phyloP scores from a whole-genome alignment of 2,113 vertebrate genomes.

The Amphiprion percula region DNA sequence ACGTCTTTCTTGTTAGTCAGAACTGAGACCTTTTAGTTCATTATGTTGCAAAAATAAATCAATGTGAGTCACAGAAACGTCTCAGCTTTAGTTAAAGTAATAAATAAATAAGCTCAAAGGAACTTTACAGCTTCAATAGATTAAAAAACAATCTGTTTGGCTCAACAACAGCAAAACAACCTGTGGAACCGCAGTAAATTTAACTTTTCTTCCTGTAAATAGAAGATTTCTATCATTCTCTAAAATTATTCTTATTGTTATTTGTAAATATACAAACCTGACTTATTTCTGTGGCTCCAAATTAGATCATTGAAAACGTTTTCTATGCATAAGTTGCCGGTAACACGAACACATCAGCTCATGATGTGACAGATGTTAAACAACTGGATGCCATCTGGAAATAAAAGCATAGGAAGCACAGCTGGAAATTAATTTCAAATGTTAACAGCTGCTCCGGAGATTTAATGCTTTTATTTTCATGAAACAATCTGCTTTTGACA shows the following conservation, averaged over 20 bases:
- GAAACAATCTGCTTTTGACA: neutral
- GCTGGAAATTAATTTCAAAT: too few species aligned
- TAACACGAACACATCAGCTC: neutral
- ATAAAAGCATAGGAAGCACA: slow-evolving; percentile 16
- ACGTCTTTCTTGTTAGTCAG: slow-evolving; percentile 6
- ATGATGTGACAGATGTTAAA: slow-evolving; percentile 11
- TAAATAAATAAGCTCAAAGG: neutral
- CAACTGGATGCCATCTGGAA: neutral
- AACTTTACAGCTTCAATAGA: too few species aligned
- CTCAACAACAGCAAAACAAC: too few species aligned
- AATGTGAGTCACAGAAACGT: slow-evolving; percentile 10
- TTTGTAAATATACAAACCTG: neutral
- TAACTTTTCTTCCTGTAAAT: too few species aligned
- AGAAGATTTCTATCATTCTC: too few species aligned
- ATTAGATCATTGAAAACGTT: neutral
- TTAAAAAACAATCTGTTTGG: too few species aligned
- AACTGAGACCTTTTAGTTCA: neutral
- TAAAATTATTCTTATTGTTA: too few species aligned
- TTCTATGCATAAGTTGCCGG: neutral
- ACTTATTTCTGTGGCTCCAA: slow-evolving; percentile 2
- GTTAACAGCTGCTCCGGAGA: neutral
- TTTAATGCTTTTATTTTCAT: slow-evolving; percentile 43
- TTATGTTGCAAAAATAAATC: neutral
- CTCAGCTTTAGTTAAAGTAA: neutral
- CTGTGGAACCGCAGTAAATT: too few species aligned